Evolutionary conservation across 2,797 vertebrate species (phyloP), one percentile per base, ranked within the genome.

Genomic region (Streptopelia turtur): DNA sequence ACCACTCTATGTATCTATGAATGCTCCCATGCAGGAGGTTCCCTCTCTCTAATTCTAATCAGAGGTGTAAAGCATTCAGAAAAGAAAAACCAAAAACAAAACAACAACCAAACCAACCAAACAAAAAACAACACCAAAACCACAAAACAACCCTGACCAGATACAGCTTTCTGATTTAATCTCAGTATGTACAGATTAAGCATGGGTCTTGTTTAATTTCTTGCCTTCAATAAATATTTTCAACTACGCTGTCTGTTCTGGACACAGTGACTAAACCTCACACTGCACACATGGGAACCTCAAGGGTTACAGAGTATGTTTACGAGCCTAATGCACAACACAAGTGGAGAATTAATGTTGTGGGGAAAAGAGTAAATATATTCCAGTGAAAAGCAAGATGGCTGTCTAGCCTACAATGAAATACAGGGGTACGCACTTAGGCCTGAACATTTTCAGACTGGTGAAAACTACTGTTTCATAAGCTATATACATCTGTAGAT

Each of bases 381-480:
- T 45, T 66, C 14, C 39, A 59, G 41, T 13, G 28, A 41, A 10
- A 60, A 66, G 24, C 41, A 69, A 49, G n/a, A 37, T 0, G 2
- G 1, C 2, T 77, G 20, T 68, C 52, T 20, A 66, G 17, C 20
- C 45, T 68, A 37, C 57, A 39, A 9, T 25, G 39, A 53, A 70
- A 72, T 21, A 63, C 0, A 1, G 10, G 8, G 12, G 9, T 13
- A 43, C 0, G 0, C 24, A 30, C 6, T 10, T 4, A 43, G 63
- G 76, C 7, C 13, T 28, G 28, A 82, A 45, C 2, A 1, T 55
- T 80, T 75, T 64, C 45, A 83, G 50, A 45, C 31, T 15, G 0
- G 24, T 21, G 31, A 56, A 88, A 91, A 70, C 11, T 16, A 15
- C 0, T 30, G 28, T 57, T 89, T 37, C 79, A 25, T 79, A 45